A percentile compares a stretch with the other conserved stretches of the same genome.
Evolutionary conservation across 2,113 vertebrate species (phyloP).

Genomic region (Calyptommatus sinebrachiatus): DNA sequence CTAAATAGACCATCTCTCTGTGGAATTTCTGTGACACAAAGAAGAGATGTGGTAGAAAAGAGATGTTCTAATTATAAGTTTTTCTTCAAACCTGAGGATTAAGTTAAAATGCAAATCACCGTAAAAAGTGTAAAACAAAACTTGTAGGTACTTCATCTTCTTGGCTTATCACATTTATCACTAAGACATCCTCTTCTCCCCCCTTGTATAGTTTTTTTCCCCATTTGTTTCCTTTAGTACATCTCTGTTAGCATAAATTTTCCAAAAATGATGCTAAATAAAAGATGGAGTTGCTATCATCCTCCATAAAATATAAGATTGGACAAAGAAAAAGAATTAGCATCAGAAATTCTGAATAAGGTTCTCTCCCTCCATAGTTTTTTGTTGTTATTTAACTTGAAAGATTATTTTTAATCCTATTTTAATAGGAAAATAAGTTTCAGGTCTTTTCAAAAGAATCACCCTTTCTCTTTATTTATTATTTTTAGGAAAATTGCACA

Average conservation of each 20-base stretch:
- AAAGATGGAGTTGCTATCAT: slow-evolving; percentile 10
- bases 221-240: background rate
- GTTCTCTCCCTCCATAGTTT: background rate
- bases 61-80: too few relatives aligned
- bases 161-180: slow-evolving; percentile 12
- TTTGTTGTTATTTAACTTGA: slow-evolving; percentile 6
- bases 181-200: background rate
- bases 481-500: slow-evolving; percentile 19
- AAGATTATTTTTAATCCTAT: slow-evolving; percentile 9
- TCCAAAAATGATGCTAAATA: slow-evolving; percentile 11
- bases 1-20: too few relatives aligned
- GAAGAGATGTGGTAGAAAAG: too few relatives aligned
- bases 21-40: too few relatives aligned
- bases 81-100: too few relatives aligned
- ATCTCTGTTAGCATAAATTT: background rate
- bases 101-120: background rate
- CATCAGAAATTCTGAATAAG: slow-evolving; percentile 21
- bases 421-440: slow-evolving; percentile 28
- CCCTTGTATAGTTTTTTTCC: background rate
- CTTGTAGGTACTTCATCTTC: slow-evolving; percentile 4
- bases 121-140: background rate
- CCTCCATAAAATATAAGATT: background rate
- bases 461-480: slow-evolving; percentile 21
- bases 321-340: background rate
- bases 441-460: slow-evolving; percentile 9